Conservation (phyloP, 2,888 invertebrate genomes). For the Cyaniris semiargus region DNA sequence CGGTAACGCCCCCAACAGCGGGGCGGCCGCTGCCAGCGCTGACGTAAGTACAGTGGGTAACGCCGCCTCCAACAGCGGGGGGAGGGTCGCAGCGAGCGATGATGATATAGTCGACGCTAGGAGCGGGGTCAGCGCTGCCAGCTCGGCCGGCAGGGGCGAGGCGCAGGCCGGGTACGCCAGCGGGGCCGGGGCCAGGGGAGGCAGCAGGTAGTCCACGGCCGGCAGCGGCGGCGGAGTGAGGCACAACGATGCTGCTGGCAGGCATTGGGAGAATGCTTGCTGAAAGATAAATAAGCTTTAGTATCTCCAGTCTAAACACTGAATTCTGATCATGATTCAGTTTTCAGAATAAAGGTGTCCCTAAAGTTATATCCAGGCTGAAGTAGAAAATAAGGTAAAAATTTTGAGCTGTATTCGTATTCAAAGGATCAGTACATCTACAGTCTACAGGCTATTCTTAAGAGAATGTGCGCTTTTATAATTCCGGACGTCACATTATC, state of each 20-base stretch:
- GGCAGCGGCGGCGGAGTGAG: constrained; percentile 43
- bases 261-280: constrained; percentile 43
- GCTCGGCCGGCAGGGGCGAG: constrained; percentile 33
- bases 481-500: too few relatives aligned
- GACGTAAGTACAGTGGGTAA: constrained; percentile 55
- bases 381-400: too few relatives aligned
- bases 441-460: too few relatives aligned
- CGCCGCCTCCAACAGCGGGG: constrained; percentile 48
- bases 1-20: constrained; percentile 47
- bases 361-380: too few relatives aligned
- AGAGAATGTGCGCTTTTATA: too few relatives aligned
- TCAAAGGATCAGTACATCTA: too few relatives aligned
- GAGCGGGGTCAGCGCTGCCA: constrained; percentile 41
- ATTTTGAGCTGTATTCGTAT: too few relatives aligned
- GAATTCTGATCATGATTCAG: too few relatives aligned
- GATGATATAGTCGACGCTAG: constrained; percentile 44
- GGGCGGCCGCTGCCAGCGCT: constrained; percentile 52
- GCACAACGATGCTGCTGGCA: constrained; percentile 41
- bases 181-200: constrained; percentile 36
- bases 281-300: constrained; percentile 30
- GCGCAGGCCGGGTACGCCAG: constrained; percentile 34
- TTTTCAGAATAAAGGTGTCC: too few relatives aligned
- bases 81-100: constrained; percentile 46
- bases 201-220: constrained; percentile 45
- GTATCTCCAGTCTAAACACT: not conserved